Evolutionary conservation across 2,113 vertebrate genomes (phyloP), one percentile per base, ranked within the genome.

Genomic region (Tichodroma muraria): DNA sequence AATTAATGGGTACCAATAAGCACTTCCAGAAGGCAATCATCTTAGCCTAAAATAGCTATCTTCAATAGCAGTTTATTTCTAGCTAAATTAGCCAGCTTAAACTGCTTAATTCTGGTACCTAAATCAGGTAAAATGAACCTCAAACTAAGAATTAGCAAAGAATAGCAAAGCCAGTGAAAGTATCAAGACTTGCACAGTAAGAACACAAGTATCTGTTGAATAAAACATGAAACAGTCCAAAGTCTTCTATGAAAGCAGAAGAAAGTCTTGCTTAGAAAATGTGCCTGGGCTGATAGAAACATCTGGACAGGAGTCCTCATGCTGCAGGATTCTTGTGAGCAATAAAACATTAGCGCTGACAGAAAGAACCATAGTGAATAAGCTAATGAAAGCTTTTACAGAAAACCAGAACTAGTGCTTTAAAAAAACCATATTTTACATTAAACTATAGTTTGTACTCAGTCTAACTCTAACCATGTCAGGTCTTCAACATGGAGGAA

Each of bases 1-100:
- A 91, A 93, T 89, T 91, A 94, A 88, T 88, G n/a, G 66, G 76
- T 77, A 65, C 54, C 7, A 6, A 95, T 84, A 89, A 94, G 70
- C 56, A 69, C 71, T 88, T 93, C 75, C 63, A 94, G 66, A 93
- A 88, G n/a, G 50, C 37, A 76, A 90, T 88, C 38, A 77, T 82
- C 71, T 85, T 50, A 82, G 82, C 37, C 57, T 88, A 69, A 94
- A 94, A 76, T 61, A 89, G 18, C 33, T 76, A 50, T 88, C 33
- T 93, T 65, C 21, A 19, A 50, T 37, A 91, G 37, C 47, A 89
- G 54, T 89, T 89, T 91, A 65, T 95, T 94, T 50, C 30, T 76
- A 73, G 70, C 18, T 89, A 94, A 95, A 95, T 94, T 85, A 85
- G 13, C 42, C 45, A 88, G 1, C 6, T 88, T 82, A 82, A 85